phyloP scores from a whole-genome alignment of 1,140 invertebrate species.

The Aphaenogaster floridana region DNA sequence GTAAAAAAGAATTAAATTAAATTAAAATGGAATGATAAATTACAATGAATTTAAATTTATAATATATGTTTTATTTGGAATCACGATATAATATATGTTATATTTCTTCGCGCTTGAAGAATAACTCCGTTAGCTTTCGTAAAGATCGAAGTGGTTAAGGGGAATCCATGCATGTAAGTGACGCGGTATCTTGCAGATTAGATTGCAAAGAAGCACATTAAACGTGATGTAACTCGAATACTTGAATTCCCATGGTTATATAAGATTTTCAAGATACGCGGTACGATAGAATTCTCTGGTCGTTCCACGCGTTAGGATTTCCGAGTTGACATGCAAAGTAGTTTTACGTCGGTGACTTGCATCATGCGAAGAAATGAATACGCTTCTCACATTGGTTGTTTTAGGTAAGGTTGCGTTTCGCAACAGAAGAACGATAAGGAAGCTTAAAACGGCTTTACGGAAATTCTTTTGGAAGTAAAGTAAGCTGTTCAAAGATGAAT shows the following conservation, averaged over 20 bases:
- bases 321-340: constrained; percentile 56
- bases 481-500: not conserved
- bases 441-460: not conserved
- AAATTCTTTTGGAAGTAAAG: constrained; percentile 3
- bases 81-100: too few relatives aligned
- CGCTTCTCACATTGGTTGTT: not conserved
- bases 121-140: not conserved
- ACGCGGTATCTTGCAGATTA: not conserved
- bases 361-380: not conserved
- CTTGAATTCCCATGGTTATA: constrained; percentile 29
- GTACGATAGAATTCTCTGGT: constrained; percentile 17
- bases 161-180: not conserved
- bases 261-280: constrained; percentile 35
- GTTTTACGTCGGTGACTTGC: not conserved
- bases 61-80: not conserved
- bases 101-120: not conserved
- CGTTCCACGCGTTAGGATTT: not conserved
- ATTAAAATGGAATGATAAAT: not conserved
- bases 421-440: not conserved
- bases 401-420: not conserved
- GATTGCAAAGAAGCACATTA: not conserved
- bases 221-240: constrained; percentile 6
- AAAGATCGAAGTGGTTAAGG: not conserved
- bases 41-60: not conserved
- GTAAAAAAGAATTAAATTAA: not conserved